These are phyloP conservation scores for Agelas oroides DNA, from an alignment of 37 sponge, comb jelly and placozoan genomes.

Conservation along the genomic window DNA sequence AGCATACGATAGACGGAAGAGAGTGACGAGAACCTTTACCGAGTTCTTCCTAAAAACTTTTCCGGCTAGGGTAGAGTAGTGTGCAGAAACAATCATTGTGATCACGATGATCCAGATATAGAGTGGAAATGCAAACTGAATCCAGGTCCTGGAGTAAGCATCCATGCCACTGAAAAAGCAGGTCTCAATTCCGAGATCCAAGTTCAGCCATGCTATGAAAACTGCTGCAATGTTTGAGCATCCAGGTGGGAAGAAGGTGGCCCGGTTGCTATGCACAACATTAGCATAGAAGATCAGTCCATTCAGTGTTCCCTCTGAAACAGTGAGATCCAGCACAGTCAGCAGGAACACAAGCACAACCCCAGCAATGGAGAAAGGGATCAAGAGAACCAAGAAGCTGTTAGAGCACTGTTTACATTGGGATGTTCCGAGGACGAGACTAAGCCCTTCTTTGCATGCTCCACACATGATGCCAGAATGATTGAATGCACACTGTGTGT, in stretches of 20 bases:
- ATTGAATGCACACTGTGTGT: neutral
- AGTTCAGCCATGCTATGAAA: conserved; percentile 27
- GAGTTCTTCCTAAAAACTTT: conserved; percentile 10
- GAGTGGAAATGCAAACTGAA: conserved; percentile 32
- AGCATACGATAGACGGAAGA: conserved; percentile 18
- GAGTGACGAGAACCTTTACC: conserved; percentile 22
- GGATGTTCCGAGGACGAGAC: neutral
- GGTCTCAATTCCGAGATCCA: neutral
- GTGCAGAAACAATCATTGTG: neutral
- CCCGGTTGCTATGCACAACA: neutral
- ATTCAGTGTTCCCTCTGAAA: conserved; percentile 16
- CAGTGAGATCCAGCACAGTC: neutral
- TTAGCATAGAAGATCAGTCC: conserved; percentile 30
- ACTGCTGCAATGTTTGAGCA: neutral
- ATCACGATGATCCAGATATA: neutral
- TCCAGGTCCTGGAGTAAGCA: conserved; percentile 13
- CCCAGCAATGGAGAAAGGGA: neutral
- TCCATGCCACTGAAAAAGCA: conserved; percentile 12
- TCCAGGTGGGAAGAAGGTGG: conserved; percentile 2
- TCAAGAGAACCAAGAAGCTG: neutral
- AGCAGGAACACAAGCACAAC: conserved; percentile 2
- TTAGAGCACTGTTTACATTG: conserved; percentile 4
- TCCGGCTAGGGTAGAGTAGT: neutral
- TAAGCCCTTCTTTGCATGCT: conserved; percentile 1
- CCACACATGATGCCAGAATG: conserved; percentile 23